Evolutionary conservation across 2,113 vertebrate species (phyloP).

Genomic region (Hyperoodon ampullatus): DNA sequence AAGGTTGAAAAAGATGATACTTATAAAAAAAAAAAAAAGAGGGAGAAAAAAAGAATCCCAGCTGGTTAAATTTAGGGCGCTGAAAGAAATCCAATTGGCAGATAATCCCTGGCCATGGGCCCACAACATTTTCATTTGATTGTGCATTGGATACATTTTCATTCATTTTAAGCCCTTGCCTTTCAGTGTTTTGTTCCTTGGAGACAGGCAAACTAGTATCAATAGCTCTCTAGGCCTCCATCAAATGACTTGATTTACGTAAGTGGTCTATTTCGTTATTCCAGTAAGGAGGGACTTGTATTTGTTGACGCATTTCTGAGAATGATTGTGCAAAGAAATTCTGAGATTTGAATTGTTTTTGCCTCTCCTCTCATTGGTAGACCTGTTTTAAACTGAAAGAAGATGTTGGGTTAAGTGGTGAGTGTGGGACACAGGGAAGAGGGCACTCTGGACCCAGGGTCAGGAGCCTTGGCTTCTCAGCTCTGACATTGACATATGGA

Average conservation of each 20-base stretch:
- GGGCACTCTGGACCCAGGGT: background rate
- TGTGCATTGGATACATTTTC: slow-evolving; percentile 80
- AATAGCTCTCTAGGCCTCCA: slow-evolving; percentile 69
- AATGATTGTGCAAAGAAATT: slow-evolving; percentile 50
- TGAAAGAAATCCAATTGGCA: slow-evolving; percentile 79
- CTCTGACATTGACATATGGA: background rate
- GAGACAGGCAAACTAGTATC: slow-evolving; percentile 73
- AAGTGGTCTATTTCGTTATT: slow-evolving; percentile 71
- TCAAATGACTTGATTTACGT: slow-evolving; percentile 76
- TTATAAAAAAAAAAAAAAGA: slow-evolving; percentile 51
- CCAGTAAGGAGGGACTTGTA: slow-evolving; percentile 51
- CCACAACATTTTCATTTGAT: slow-evolving; percentile 79
- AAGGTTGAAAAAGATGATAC: slow-evolving; percentile 79
- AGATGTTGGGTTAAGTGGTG: background rate
- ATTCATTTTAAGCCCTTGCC: slow-evolving; percentile 78
- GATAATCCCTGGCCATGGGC: slow-evolving; percentile 69
- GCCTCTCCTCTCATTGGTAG: background rate
- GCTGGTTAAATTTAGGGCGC: slow-evolving; percentile 81
- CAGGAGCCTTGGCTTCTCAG: slow-evolving; percentile 28
- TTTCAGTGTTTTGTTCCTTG: slow-evolving; percentile 79
- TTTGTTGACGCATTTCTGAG: slow-evolving; percentile 67
- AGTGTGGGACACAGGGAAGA: background rate
- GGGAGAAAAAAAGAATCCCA: slow-evolving; percentile 55
- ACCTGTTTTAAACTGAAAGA: background rate
- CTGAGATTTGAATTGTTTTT: background rate